Evolutionary conservation across 2,797 vertebrate species (phyloP).

Genomic region (Sebastolobus altivelis): DNA sequence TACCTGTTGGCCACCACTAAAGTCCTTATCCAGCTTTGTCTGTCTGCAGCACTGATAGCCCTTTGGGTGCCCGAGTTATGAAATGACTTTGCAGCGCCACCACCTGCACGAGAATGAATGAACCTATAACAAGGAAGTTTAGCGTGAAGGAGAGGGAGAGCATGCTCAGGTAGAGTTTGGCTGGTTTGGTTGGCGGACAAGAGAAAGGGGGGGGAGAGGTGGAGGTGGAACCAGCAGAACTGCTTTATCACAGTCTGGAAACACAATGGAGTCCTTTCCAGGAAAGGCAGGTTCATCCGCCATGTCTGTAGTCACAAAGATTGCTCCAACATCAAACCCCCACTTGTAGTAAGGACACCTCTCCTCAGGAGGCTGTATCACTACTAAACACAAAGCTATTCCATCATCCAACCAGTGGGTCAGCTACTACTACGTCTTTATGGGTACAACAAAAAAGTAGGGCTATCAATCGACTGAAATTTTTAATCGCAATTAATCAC

Average conservation of each 20-base stretch:
- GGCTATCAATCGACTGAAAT: no score
- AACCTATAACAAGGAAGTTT: constrained; percentile 73
- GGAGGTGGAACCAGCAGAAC: constrained; percentile 81
- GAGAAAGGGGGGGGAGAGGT: constrained; percentile 29
- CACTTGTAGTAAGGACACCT: constrained; percentile 17
- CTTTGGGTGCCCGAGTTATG: constrained; percentile 23
- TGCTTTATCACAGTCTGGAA: constrained; percentile 82
- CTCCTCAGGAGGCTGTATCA: constrained; percentile 3
- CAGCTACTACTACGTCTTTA: background rate
- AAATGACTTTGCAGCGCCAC: constrained; percentile 31
- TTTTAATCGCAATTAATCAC: no score
- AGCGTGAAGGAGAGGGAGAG: constrained; percentile 22
- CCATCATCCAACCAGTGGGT: background rate
- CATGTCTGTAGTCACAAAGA: constrained; percentile 39
- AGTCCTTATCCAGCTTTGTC: constrained; percentile 36
- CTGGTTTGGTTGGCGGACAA: constrained; percentile 23
- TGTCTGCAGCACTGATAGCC: constrained; percentile 39
- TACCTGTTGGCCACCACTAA: constrained; percentile 51
- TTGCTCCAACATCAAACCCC: constrained; percentile 38
- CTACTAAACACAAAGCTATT: constrained; percentile 1
- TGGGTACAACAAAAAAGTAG: background rate
- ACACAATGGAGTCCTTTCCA: constrained; percentile 67
- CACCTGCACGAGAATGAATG: constrained; percentile 66
- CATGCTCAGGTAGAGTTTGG: constrained; percentile 30
- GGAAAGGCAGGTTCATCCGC: constrained; percentile 54